phyloP scores from a whole-genome alignment of 2,888 invertebrate species.

The Eupeodes latifasciatus region DNA sequence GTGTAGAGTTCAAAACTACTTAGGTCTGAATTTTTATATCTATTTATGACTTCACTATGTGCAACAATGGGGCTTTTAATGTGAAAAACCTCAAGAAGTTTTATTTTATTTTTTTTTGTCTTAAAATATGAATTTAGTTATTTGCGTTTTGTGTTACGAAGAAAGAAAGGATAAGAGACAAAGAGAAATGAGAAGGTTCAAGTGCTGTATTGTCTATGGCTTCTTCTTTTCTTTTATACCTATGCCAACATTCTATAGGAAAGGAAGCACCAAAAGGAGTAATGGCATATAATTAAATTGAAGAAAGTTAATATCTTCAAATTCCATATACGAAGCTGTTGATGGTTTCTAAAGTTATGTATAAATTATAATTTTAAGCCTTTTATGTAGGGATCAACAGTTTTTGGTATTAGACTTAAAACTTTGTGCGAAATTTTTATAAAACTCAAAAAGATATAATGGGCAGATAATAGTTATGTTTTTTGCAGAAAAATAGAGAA shows the following conservation, averaged over 20 bases:
- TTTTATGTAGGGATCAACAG: conserved; percentile 14
- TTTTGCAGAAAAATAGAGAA: neutral
- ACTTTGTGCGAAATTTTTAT: neutral
- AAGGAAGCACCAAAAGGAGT: conserved; percentile 51
- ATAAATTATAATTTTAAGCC: conserved; percentile 9
- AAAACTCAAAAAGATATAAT: neutral
- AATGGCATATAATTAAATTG: conserved; percentile 73
- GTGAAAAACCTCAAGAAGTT: conserved; percentile 45
- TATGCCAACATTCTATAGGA: neutral
- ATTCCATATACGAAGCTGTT: conserved; percentile 21
- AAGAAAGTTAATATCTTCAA: conserved; percentile 59
- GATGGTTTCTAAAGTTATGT: conserved; percentile 8
- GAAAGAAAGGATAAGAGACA: neutral
- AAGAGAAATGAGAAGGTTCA: neutral
- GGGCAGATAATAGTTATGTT: neutral
- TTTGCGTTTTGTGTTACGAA: conserved; percentile 27
- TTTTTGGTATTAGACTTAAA: neutral
- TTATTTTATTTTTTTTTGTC: conserved; percentile 17
- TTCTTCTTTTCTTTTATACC: conserved; percentile 28
- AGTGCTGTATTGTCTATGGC: conserved; percentile 54
- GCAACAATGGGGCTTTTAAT: conserved; percentile 42
- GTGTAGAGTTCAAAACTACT: conserved; percentile 36
- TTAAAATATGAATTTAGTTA: conserved; percentile 9
- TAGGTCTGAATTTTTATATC: conserved; percentile 15
- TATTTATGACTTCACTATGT: conserved; percentile 30